A percentile compares a stretch with the other conserved stretches of the same genome.
Conservation (phyloP, 2,888 invertebrate genomes). For the Hemistola chrysoprasaria region DNA sequence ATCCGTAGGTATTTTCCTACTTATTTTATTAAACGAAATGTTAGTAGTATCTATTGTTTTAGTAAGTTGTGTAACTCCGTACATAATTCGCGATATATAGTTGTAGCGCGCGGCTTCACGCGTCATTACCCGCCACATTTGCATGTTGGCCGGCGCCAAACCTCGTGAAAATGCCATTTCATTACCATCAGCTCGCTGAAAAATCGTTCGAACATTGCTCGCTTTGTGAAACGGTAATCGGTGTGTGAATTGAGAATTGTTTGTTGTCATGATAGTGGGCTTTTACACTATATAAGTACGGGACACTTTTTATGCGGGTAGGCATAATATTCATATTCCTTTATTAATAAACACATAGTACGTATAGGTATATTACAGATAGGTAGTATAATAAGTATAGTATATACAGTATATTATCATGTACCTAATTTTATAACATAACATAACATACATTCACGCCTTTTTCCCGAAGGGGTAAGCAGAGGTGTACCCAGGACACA, state of each 20-base stretch:
- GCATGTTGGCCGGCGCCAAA: slow-evolving; percentile 76
- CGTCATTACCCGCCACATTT: slow-evolving; percentile 73
- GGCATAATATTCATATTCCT: no score
- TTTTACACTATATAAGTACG: slow-evolving; percentile 5
- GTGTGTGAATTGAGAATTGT: slow-evolving; percentile 35
- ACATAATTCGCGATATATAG: slow-evolving; percentile 42
- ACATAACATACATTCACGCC: no score
- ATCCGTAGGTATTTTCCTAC: no score
- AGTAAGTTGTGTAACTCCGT: slow-evolving; percentile 32
- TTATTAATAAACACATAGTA: no score
- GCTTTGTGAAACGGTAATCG: slow-evolving; percentile 39
- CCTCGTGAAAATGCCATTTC: slow-evolving; percentile 79
- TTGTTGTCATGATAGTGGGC: slow-evolving; percentile 19
- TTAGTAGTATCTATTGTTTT: slow-evolving; percentile 10
- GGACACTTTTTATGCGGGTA: no score
- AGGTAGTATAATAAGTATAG: no score
- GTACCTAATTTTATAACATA: no score
- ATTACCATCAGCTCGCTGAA: slow-evolving; percentile 77
- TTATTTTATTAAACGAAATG: no score
- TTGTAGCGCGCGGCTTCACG: slow-evolving; percentile 64
- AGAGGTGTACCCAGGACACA: no score
- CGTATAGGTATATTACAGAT: no score
- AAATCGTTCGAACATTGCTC: slow-evolving; percentile 60
- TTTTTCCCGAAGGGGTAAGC: no score
- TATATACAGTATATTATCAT: no score